Conservation (phyloP, 2,888 invertebrate genomes). For the Piscicola geometra region DNA sequence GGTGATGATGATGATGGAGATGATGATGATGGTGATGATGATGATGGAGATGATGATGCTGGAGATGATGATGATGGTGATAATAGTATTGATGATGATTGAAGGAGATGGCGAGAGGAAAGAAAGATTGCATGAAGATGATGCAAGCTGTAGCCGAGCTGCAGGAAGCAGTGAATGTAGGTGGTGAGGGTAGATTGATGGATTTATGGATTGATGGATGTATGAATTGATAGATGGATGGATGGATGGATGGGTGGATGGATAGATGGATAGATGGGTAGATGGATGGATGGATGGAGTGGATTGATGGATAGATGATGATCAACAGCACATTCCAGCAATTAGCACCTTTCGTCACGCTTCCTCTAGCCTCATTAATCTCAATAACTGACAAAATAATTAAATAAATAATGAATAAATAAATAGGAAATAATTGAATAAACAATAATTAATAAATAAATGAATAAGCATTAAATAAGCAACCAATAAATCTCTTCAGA, state of each 20-base stretch:
- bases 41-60: no score
- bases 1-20: background rate
- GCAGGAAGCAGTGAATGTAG: background rate
- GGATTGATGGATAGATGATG: slow-evolving; percentile 18
- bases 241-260: background rate
- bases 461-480: no score
- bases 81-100: background rate
- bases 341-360: no score
- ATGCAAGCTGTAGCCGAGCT: background rate
- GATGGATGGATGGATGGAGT: no score
- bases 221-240: background rate
- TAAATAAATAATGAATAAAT: background rate
- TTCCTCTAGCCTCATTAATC: no score
- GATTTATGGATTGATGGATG: background rate
- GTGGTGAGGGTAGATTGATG: background rate
- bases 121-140: no score
- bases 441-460: no score
- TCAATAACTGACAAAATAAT: no score
- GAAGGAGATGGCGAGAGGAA: no score
- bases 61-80: slow-evolving; percentile 8
- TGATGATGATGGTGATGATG: background rate
- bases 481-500: no score
- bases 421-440: no score
- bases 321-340: no score
- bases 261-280: background rate